Conservation (phyloP, 2,888 invertebrate genomes). For the Dryobota labecula region DNA sequence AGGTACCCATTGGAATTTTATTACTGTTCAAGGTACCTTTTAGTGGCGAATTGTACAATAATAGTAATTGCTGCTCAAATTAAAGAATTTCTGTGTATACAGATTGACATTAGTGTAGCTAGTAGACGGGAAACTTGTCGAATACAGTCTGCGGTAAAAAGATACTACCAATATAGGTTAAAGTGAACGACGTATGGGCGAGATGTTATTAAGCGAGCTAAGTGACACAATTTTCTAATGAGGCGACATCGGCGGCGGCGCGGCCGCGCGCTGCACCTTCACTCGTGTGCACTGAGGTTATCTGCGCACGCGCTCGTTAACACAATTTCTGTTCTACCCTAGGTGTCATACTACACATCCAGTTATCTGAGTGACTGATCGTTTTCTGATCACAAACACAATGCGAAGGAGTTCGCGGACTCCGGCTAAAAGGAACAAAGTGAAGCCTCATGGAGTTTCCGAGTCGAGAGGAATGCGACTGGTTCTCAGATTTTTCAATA, state of each 20-base stretch:
- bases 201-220: conserved; percentile 59
- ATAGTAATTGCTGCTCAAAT: conserved; percentile 33
- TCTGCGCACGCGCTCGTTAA: conserved; percentile 62
- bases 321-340: conserved; percentile 65
- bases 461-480: conserved; percentile 47
- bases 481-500: conserved; percentile 49
- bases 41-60: conserved; percentile 63
- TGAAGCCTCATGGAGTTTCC: conserved; percentile 38
- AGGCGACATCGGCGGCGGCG: conserved; percentile 41
- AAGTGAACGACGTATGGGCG: conserved; percentile 42
- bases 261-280: conserved; percentile 55
- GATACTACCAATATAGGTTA: too few species aligned
- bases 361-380: conserved; percentile 41
- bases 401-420: conserved; percentile 1
- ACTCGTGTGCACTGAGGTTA: conserved; percentile 61
- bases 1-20: conserved; percentile 78
- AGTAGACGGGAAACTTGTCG: conserved; percentile 14
- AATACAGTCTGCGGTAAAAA: conserved; percentile 29
- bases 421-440: conserved; percentile 28
- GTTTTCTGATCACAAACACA: conserved; percentile 36
- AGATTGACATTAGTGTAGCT: conserved; percentile 33
- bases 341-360: conserved; percentile 52
- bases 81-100: conserved; percentile 12
- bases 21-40: conserved; percentile 73
- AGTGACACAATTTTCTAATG: conserved; percentile 69